A percentile compares a stretch with the other conserved stretches of the same genome.
Conservation (phyloP, 2,888 invertebrate species). For the Leucophenga maculata region DNA sequence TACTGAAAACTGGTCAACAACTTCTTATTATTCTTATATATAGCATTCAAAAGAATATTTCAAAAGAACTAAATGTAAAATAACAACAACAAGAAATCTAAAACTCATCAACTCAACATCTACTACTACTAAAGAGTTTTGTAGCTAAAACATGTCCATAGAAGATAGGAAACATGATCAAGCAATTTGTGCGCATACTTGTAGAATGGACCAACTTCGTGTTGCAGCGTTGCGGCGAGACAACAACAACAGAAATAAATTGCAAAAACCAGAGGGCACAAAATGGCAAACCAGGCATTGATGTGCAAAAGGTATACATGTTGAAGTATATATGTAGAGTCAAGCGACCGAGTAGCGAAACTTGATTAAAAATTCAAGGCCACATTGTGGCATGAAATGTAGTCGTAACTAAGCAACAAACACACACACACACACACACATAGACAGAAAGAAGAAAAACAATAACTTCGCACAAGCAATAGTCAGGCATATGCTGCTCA, state of each 20-base stretch:
- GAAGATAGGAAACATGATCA: constrained; percentile 42
- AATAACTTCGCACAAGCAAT: neutral
- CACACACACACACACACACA: neutral
- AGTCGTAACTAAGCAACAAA: constrained; percentile 40
- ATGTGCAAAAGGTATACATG: constrained; percentile 32
- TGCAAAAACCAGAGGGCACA: constrained; percentile 8
- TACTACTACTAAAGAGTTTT: neutral
- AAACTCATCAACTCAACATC: neutral
- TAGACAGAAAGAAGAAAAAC: neutral
- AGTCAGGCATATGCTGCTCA: neutral
- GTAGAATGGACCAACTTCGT: neutral
- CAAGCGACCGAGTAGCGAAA: constrained; percentile 41
- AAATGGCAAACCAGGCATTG: constrained; percentile 7
- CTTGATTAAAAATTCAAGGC: constrained; percentile 66
- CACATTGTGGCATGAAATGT: constrained; percentile 58
- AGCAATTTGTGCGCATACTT: constrained; percentile 37
- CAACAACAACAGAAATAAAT: constrained; percentile 8
- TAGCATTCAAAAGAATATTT: too few species aligned
- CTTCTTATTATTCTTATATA: too few species aligned
- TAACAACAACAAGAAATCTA: neutral
- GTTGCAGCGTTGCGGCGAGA: neutral
- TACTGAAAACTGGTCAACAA: too few species aligned
- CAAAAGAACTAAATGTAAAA: too few species aligned
- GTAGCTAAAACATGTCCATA: neutral
- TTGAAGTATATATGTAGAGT: constrained; percentile 23